Conservation (phyloP, 2,113 vertebrate species). For the Tragelaphus scriptus region DNA sequence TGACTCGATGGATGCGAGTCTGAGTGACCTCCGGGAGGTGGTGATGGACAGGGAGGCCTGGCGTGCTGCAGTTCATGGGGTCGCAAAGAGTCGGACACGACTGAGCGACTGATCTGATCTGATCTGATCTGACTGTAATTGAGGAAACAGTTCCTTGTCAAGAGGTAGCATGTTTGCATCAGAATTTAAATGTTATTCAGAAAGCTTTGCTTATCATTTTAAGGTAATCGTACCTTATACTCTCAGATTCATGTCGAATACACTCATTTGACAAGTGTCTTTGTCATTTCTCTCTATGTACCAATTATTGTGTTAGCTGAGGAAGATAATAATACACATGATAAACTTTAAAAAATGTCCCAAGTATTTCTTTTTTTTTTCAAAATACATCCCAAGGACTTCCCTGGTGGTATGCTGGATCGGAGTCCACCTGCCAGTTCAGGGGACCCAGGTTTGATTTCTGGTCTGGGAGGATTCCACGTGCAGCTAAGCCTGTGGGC, state of each 20-base stretch:
- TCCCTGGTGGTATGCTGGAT: neutral
- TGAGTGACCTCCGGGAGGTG: too few relatives aligned
- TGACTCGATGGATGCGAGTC: too few relatives aligned
- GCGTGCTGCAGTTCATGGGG: too few relatives aligned
- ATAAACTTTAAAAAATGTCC: neutral
- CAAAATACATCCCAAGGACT: neutral
- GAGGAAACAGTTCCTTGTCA: neutral
- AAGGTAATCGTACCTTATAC: neutral
- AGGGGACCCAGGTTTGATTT: neutral
- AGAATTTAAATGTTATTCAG: neutral
- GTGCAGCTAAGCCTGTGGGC: neutral
- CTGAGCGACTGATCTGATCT: too few relatives aligned
- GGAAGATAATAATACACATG: neutral
- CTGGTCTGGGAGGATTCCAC: neutral
- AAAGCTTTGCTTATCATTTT: conserved; percentile 15
- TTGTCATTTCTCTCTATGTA: neutral
- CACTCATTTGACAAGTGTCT: conserved; percentile 4
- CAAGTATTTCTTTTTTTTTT: neutral
- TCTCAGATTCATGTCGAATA: neutral
- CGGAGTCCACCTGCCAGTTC: neutral
- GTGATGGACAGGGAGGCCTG: too few relatives aligned
- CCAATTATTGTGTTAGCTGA: conserved; percentile 10
- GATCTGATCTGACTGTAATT: too few relatives aligned
- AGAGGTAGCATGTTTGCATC: neutral
- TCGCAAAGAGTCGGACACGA: too few relatives aligned